phyloP scores from a whole-genome alignment of 2,797 vertebrate species.

The Artibeus lituratus region DNA sequence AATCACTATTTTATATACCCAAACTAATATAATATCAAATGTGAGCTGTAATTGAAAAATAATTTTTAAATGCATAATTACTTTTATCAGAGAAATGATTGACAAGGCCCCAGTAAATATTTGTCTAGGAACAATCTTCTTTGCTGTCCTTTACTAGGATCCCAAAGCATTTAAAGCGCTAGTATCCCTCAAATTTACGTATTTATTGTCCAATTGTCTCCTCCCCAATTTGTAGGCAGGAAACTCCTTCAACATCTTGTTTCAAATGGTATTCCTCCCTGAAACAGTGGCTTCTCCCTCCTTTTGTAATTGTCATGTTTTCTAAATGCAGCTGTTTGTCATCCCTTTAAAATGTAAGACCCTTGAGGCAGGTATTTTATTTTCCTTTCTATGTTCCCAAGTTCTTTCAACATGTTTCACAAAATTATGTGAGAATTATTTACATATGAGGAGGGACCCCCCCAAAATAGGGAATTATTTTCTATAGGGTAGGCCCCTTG shows the following conservation, averaged over 20 bases:
- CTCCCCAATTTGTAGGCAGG: background rate
- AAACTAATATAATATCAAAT: too few relatives aligned
- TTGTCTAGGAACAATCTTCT: background rate
- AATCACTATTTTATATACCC: too few relatives aligned
- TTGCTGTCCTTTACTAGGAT: background rate
- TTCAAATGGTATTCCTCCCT: background rate
- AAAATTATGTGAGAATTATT: background rate
- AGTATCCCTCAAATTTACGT: background rate
- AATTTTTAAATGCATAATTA: background rate
- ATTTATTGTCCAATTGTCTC: background rate
- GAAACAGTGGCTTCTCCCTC: background rate
- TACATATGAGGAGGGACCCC: background rate
- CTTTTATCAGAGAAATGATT: background rate
- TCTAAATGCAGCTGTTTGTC: background rate
- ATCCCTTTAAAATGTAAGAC: background rate
- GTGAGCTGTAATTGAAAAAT: too few relatives aligned
- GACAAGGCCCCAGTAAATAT: background rate
- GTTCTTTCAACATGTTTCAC: background rate
- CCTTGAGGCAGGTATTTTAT: background rate
- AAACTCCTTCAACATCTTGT: background rate
- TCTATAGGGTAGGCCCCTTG: too few relatives aligned
- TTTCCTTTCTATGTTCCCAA: background rate
- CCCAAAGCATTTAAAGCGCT: background rate
- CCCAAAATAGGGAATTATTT: too few relatives aligned
- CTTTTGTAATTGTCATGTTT: background rate